Base-by-base conservation (phyloP, 1,140 invertebrate genomes). In the Dryas iulia region DNA sequence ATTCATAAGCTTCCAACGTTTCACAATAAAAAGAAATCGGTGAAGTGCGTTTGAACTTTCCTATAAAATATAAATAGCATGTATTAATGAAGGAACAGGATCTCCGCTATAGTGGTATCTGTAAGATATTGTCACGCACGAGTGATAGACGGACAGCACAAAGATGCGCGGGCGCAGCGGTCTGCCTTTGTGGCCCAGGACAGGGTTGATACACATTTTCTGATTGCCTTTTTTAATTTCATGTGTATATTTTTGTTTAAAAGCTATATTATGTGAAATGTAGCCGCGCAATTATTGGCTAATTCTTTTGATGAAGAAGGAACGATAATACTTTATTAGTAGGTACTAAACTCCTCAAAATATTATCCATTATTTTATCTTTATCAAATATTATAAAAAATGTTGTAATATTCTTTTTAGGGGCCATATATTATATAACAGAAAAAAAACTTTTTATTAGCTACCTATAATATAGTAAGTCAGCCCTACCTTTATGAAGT, bases 91-190 rank as follows among this genome's bases (percentile, higher is more conserved):
- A 64, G 60, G 61, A 59, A 64, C 71, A 73, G 71, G 53, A 69
- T 68, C 66, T 61, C 58, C 58, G 58, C 25, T 33, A 26, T 30
- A 30, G 54, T 69, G 39, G 59, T 64, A 60, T 71, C 68, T 59
- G 52, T 59, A 75, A 76, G 71, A 76, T 73, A 73, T 74, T 77
- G 74, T 77, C 74, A 74, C 74, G 72, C 74, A 74, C 75, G 72
- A 69, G 58, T 76, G 74, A 73, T 64, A 58, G 73, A 72, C 73
- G 56, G 73, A 75, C 71, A 69, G 73, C 25, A 76, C 71, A 76
- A 76, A 76, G 74, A 71, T 67, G 66, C 71, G 71, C 65, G 25
- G 39, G 23, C 72, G 65, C 56, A 69, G 54, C 74, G 65, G 73
- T 61, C 61, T 56, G 10, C 30, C 56, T 63, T 47, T 23, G 52